Conservation (phyloP, 2,888 invertebrate genomes). For the Allolobophora icterica region DNA sequence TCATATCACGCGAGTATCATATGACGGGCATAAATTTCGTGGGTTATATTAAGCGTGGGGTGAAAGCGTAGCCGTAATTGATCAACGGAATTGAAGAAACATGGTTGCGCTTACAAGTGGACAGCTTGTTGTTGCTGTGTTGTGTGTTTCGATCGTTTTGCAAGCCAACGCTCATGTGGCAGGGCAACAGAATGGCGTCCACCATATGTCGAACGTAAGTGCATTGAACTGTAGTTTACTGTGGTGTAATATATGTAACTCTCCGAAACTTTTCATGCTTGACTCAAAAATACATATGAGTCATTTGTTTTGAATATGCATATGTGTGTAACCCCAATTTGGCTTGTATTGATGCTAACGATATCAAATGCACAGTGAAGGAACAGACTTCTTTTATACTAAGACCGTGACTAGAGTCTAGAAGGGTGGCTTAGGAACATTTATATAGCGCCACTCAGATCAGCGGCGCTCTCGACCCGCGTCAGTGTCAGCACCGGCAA, state of each 20-base stretch:
- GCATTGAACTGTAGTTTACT: background rate
- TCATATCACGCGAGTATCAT: background rate
- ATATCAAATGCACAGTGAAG: too few relatives aligned
- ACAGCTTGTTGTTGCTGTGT: background rate
- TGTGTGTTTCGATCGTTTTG: background rate
- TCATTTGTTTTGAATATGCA: too few relatives aligned
- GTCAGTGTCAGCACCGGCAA: too few relatives aligned
- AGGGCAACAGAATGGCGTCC: background rate
- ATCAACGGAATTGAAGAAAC: background rate
- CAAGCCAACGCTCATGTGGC: background rate
- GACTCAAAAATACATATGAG: too few relatives aligned
- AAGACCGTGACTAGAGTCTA: too few relatives aligned
- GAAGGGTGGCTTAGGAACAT: too few relatives aligned
- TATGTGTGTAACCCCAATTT: too few relatives aligned
- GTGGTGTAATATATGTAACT: background rate
- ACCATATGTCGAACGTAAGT: conserved; percentile 3
- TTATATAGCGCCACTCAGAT: too few relatives aligned
- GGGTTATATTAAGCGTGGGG: background rate
- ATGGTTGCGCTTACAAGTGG: background rate
- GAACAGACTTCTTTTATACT: too few relatives aligned
- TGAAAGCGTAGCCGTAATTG: background rate
- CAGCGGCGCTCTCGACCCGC: too few relatives aligned
- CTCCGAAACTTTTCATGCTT: too few relatives aligned
- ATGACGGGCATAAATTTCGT: background rate
- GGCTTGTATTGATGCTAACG: too few relatives aligned